Conservation (phyloP, 2,888 invertebrate genomes). For the Chelonus formosanus region DNA sequence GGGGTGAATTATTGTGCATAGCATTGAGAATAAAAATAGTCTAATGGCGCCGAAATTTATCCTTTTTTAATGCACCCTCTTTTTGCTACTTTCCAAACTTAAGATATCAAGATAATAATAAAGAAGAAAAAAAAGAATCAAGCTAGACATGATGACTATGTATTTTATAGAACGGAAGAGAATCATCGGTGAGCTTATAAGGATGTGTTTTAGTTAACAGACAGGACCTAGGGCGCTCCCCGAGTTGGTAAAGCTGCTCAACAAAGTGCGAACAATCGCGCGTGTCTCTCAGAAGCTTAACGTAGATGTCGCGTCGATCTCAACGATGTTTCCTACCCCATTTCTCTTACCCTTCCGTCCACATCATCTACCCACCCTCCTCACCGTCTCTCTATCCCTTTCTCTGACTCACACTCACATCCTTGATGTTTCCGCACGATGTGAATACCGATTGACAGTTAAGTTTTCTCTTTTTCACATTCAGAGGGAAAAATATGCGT, state of each 20-base stretch:
- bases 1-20: slow-evolving; percentile 54
- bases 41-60: slow-evolving; percentile 5
- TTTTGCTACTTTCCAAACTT: too few relatives aligned
- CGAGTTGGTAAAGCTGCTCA: slow-evolving; percentile 33
- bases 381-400: not conserved
- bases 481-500: not conserved
- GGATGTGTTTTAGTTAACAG: too few relatives aligned
- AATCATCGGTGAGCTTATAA: not conserved
- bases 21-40: slow-evolving; percentile 47
- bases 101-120: too few relatives aligned
- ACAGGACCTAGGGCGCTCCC: slow-evolving; percentile 10
- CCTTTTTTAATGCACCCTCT: not conserved
- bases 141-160: too few relatives aligned
- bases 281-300: slow-evolving; percentile 24
- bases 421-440: slow-evolving; percentile 24
- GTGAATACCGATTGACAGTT: slow-evolving; percentile 25
- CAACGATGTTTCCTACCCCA: slow-evolving; percentile 13
- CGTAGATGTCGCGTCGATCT: slow-evolving; percentile 34
- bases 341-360: slow-evolving; percentile 7
- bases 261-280: slow-evolving; percentile 32
- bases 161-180: not conserved
- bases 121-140: too few relatives aligned
- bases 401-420: slow-evolving; percentile 1
- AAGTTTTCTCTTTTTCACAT: slow-evolving; percentile 14
- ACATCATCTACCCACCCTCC: slow-evolving; percentile 1